Evolutionary conservation across 2,888 invertebrate species (phyloP), one percentile per base, ranked within the genome.

Genomic region (Dusona sp.): DNA sequence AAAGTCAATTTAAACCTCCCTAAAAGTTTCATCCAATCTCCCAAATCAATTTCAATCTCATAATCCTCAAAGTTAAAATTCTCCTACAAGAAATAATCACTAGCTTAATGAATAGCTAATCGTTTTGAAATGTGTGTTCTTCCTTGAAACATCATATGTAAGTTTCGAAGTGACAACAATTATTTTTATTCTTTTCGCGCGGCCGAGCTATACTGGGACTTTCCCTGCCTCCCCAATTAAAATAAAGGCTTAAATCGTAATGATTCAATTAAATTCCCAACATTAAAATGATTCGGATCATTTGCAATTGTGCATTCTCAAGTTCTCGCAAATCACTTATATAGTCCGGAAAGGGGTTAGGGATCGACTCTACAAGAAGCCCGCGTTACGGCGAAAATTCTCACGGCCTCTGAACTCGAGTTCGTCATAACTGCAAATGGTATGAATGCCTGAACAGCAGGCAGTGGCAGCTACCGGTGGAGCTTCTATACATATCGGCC

Each of bases 371-470:
- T 25, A 0, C 33, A 42, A 25, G 74, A 9, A 3, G 16, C 79
- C 78, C 79, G 85, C 87, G 86, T 74, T 64, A 72, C 88, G 85
- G 86, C 88, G 85, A 88, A 90, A 92, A 92, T 90, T 93, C 93
- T 92, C 93, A 93, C 93, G 93, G 93, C 93, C 93, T 92, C 89
- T 93, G 93, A 93, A 93, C 93, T 91, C 90, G 91, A 90, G 92
- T 92, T 92, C 93, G 92, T 93, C 93, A 92, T 93, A 93, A 93
- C 93, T 93, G 93, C 93, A 93, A 93, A 93, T 93, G 92, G 92
- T 92, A 93, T 93, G 93, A 93, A 92, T 93, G 90, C 91, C 91
- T 92, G 90, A 88, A 88, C 90, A 92, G 91, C 91, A 90, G 90
- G 90, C 89, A 90, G 90, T 61, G 4, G 29, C 91, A 89, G 90